Conservation (phyloP, 2,113 vertebrate genomes). For the Osmerus mordax region DNA sequence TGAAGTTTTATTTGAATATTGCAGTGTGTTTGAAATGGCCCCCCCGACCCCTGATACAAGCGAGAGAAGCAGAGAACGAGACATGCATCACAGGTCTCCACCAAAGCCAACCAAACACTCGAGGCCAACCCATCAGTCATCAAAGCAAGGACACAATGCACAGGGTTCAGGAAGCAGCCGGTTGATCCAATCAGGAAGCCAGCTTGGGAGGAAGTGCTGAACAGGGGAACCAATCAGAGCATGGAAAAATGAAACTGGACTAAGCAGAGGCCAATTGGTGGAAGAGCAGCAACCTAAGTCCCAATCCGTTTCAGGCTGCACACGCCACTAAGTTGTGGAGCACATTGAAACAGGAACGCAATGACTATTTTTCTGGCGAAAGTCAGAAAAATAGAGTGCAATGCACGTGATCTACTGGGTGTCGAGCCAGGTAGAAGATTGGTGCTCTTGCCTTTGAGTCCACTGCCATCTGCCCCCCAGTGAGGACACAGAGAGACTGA, state of each 20-base stretch:
- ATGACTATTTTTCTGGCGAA: background rate
- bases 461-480: slow-evolving; percentile 70
- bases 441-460: slow-evolving; percentile 70
- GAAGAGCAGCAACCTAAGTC: slow-evolving; percentile 63
- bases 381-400: slow-evolving; percentile 59
- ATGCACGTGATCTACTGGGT: slow-evolving; percentile 34
- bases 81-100: slow-evolving; percentile 52
- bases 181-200: slow-evolving; percentile 28
- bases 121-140: background rate
- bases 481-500: slow-evolving; percentile 67
- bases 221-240: background rate
- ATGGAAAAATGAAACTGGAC: slow-evolving; percentile 1
- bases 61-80: slow-evolving; percentile 37
- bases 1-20: background rate
- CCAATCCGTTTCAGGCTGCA: slow-evolving; percentile 19
- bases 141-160: slow-evolving; percentile 22
- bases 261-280: slow-evolving; percentile 20
- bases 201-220: slow-evolving; percentile 2
- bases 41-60: background rate
- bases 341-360: slow-evolving; percentile 11
- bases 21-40: background rate
- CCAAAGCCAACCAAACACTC: slow-evolving; percentile 41
- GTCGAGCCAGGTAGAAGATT: slow-evolving; percentile 45
- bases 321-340: slow-evolving; percentile 42
- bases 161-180: slow-evolving; percentile 43